phyloP scores from a whole-genome alignment of 1,140 invertebrate genomes.

The Euglossa dilemma region DNA sequence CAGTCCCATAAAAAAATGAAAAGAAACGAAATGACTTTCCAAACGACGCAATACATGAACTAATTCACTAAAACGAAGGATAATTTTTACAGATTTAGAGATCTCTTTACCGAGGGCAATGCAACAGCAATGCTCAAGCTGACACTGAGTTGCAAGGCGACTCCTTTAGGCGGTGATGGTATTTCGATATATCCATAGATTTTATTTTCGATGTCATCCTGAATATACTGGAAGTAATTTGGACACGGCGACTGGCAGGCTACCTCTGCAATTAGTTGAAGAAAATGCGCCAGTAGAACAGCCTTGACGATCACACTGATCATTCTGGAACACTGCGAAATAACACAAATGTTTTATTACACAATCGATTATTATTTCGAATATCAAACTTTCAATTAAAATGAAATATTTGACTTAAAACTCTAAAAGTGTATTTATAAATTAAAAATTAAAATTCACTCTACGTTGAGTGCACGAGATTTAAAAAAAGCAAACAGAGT shows the following conservation, averaged over 20 bases:
- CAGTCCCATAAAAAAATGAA: too few species aligned
- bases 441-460: too few species aligned
- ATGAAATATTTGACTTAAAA: too few species aligned
- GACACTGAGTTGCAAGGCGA: constrained; percentile 69
- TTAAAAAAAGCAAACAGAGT: not conserved
- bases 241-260: constrained; percentile 69
- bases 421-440: too few species aligned
- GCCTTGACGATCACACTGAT: constrained; percentile 17
- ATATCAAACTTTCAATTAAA: too few species aligned
- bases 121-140: constrained; percentile 65
- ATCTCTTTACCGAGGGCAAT: constrained; percentile 68
- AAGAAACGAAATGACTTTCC: too few species aligned
- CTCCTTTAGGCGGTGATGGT: constrained; percentile 63
- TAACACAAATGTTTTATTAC: not conserved
- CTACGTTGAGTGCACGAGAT: too few species aligned
- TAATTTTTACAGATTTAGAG: not conserved
- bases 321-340: constrained; percentile 42
- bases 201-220: constrained; percentile 70
- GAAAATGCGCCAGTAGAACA: constrained; percentile 11
- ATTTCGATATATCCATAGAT: constrained; percentile 74
- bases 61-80: not conserved
- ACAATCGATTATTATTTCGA: not conserved
- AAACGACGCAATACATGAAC: too few species aligned
- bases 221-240: constrained; percentile 78
- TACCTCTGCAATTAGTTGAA: not conserved